phyloP scores from a whole-genome alignment of 2,797 vertebrate species.

The Argentina silus region DNA sequence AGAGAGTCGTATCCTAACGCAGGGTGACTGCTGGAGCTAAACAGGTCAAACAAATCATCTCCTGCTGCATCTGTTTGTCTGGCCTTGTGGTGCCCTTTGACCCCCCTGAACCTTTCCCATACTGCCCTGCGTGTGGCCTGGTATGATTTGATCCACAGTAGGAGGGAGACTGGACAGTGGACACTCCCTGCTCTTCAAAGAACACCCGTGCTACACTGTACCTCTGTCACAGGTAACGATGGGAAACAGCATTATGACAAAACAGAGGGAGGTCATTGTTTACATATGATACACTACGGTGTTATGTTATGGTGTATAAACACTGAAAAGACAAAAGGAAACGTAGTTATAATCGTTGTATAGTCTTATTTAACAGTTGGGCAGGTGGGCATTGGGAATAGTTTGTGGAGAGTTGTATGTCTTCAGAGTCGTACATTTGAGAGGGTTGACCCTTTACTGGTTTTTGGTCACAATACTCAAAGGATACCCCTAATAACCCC shows the following conservation, averaged over 20 bases:
- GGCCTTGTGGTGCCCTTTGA: neutral
- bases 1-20: neutral
- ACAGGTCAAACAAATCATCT: neutral
- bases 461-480: neutral
- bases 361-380: too few species aligned
- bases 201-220: too few species aligned
- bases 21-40: neutral
- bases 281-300: too few species aligned
- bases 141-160: too few species aligned
- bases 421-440: neutral
- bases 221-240: too few species aligned
- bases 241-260: too few species aligned
- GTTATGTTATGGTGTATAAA: too few species aligned
- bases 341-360: too few species aligned
- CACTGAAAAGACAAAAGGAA: too few species aligned
- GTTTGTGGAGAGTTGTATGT: neutral
- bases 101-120: neutral
- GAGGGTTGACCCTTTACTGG: neutral
- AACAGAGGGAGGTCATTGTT: too few species aligned
- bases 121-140: neutral
- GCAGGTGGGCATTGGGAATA: neutral
- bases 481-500: neutral
- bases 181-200: too few species aligned
- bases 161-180: too few species aligned
- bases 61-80: neutral